Base-by-base conservation (phyloP, 2,113 vertebrate species). In the Pyrgilauda ruficollis region DNA sequence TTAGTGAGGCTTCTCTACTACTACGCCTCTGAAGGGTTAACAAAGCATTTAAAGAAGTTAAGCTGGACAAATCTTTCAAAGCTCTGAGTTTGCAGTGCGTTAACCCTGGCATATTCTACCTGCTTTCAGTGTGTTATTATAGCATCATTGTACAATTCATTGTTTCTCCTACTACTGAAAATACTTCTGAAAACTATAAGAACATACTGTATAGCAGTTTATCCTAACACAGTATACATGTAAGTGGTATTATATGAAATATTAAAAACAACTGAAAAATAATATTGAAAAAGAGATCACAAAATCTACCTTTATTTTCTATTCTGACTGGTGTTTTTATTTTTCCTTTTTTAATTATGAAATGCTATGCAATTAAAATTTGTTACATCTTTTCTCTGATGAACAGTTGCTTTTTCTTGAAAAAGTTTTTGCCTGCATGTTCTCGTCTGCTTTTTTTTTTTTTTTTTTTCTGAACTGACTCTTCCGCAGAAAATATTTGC, bases 21-120 rank as follows among this genome's bases (percentile, higher is more conserved):
- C 47, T 69, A 31, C 15, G 55, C 56, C 16, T 78, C 77, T 87
- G 62, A 91, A 91, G 89, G 76, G 64, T 95, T 94, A 91, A 64
- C 13, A 93, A 89, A 91, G 33, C 33, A 70, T 87, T 91, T 91
- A 59, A 89, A 84, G 62, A 95, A 79, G 75, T 92, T 96, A 94
- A 96, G 47, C 62, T 88, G 89, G 67, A 72, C 58, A 96, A 88
- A 93, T 82, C 69, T 84, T 87, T 35, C 58, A 72, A 90, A 93
- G 22, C 28, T 85, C 49, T 9, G 8, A 76, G 31, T 68, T 47
- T 95, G 44, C 44, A 90, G 21, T 58, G 31, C 24, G 82, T 91
- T 93, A 87, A 83, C 49, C 70, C 37, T 64, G 44, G 31, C 6
- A 64, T 87, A 80, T 83, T 86, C 27, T 20, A 64, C 13, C 22